Conservation (phyloP, 2,113 vertebrate genomes). For the Oxygymnocypris stewartii region DNA sequence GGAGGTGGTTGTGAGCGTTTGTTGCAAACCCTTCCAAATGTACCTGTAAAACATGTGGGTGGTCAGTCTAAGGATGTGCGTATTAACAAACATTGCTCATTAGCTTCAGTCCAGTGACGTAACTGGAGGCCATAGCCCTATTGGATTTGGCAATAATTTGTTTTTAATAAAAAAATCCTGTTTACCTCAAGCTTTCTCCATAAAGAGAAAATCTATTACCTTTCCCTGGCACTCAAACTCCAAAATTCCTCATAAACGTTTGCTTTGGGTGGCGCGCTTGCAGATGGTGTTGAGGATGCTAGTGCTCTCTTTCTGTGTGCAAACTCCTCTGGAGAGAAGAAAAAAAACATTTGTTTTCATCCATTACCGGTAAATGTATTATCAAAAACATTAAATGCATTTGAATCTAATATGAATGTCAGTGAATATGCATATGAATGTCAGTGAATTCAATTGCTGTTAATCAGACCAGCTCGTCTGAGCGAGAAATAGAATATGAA, state of each 20-base stretch:
- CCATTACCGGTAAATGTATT: not conserved
- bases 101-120: constrained; percentile 50
- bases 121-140: constrained; percentile 50
- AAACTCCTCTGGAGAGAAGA: not conserved
- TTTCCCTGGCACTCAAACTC: constrained; percentile 41
- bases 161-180: constrained; percentile 63
- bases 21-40: constrained; percentile 56
- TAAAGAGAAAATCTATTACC: constrained; percentile 52
- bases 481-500: not conserved
- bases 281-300: constrained; percentile 37
- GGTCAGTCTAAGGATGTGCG: constrained; percentile 63
- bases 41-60: constrained; percentile 71
- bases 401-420: not conserved
- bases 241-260: constrained; percentile 55
- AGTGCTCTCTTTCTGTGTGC: not conserved
- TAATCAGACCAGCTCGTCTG: not conserved
- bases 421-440: not conserved
- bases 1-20: constrained; percentile 21
- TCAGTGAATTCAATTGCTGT: not conserved
- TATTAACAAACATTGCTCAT: constrained; percentile 60
- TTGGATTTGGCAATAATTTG: constrained; percentile 48
- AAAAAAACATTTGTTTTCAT: not conserved
- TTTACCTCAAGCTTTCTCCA: constrained; percentile 59
- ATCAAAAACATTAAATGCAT: not conserved
- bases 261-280: constrained; percentile 38